Conservation (phyloP, 2,113 vertebrate species). For the Calidris pygmaea region DNA sequence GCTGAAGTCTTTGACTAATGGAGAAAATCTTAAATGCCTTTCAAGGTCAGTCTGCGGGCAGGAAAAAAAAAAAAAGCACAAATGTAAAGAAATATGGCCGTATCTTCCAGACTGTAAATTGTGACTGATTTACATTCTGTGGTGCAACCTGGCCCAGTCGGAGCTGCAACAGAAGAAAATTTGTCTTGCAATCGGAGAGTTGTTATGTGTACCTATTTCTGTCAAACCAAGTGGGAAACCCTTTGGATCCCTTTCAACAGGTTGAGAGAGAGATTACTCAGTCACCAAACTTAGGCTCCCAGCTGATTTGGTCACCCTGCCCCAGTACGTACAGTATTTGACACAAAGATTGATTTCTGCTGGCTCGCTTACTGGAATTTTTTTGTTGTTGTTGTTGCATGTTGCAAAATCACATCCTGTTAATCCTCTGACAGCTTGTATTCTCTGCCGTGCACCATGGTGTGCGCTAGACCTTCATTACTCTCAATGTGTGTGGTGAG, state of each 20-base stretch:
- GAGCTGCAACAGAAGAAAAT: not conserved
- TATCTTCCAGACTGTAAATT: not conserved
- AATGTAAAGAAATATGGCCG: not conserved
- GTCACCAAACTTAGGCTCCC: not conserved
- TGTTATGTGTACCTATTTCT: not conserved
- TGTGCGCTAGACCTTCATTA: not conserved
- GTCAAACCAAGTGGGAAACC: not conserved
- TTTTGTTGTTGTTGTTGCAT: not conserved
- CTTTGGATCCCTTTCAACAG: not conserved
- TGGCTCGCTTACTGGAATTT: not conserved
- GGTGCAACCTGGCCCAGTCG: not conserved
- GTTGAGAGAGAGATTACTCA: not conserved
- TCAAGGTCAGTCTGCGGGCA: not conserved
- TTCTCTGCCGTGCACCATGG: not conserved
- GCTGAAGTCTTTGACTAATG: not conserved
- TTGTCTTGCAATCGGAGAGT: not conserved
- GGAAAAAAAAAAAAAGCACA: not conserved
- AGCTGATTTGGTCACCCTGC: not conserved
- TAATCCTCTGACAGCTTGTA: not conserved
- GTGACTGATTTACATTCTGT: not conserved
- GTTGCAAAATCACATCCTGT: not conserved
- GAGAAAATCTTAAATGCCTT: not conserved
- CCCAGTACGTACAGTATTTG: not conserved
- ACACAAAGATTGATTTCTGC: not conserved
- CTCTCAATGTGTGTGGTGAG: accelerated